These are phyloP conservation scores for Paramisgurnus dabryanus DNA, from an alignment of 2,113 vertebrate species.

Conservation along the genomic window DNA sequence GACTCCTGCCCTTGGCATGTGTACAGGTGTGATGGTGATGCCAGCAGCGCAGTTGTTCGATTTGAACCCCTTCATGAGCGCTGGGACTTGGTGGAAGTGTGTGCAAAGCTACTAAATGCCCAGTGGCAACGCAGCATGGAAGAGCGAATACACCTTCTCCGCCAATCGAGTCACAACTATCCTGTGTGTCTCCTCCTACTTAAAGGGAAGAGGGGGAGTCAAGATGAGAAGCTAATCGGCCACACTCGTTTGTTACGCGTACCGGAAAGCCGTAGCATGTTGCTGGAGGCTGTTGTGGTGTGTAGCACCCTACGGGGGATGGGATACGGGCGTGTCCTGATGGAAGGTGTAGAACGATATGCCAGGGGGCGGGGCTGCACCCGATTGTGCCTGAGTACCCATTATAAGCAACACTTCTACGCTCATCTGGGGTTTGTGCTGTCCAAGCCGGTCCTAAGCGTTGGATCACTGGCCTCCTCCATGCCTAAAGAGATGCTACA, in stretches of 20 bases:
- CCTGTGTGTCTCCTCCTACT: conserved; percentile 86
- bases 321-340: conserved; percentile 86
- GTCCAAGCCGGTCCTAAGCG: conserved; percentile 83
- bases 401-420: conserved; percentile 91
- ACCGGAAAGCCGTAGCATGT: conserved; percentile 75
- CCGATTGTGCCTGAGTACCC: conserved; percentile 87
- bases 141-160: conserved; percentile 83
- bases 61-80: conserved; percentile 84
- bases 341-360: conserved; percentile 86
- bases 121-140: conserved; percentile 89
- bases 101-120: conserved; percentile 85
- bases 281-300: conserved; percentile 92
- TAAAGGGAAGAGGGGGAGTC: not conserved
- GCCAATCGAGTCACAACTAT: conserved; percentile 84
- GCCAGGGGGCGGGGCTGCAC: conserved; percentile 75
- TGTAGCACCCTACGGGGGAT: conserved; percentile 78
- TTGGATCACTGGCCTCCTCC: conserved; percentile 76
- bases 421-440: conserved; percentile 85
- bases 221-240: conserved; percentile 76
- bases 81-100: conserved; percentile 85
- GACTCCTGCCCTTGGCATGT: not conserved
- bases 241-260: conserved; percentile 86
- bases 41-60: conserved; percentile 52
- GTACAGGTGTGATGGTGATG: not conserved
- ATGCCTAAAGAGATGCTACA: conserved; percentile 76